Base-by-base conservation (phyloP, 2,113 vertebrate species). In the Laticauda colubrina region DNA sequence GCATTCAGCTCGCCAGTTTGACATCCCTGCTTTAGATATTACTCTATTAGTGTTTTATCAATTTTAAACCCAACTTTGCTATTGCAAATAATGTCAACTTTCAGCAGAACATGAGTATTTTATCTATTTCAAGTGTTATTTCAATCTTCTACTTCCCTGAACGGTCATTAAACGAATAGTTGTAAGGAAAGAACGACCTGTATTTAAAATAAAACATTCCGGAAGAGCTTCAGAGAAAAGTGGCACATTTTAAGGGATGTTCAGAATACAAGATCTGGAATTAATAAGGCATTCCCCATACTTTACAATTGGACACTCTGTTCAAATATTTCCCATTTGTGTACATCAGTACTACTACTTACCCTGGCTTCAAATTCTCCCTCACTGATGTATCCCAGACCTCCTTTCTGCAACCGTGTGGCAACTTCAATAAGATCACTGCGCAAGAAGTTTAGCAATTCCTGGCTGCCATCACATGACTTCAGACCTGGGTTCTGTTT, bases 351-450 rank as follows among this genome's bases (percentile, higher is more conserved):
- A 24, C 53, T 1, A 2, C 12, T n/a, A 20, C 88, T 87, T 92
- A 99, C 99, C 98, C 97, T 97, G 21, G 98, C 98, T 97, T 99
- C 99, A 29, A 99, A 98, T 91, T 98, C 97, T 0, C 96, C 94
- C 95, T 99, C 98, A 14, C 98, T 98, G 93, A 99, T 95, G 93
- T 99, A 99, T 59, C 99, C 99, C 93, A 99, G 97, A 24, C 99
- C 99, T 56, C 99, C 99, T 91, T 99, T 99, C 89, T 99, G 98
- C 91, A 99, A 98, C 21, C 99, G 98, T 0, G 98, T 99, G 5
- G 99, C 98, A 2, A 99, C 98, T 95, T 99, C 99, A 92, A 99
- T 98, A n/a, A 99, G 98, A 96, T 99, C 99, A 75, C 98, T 99
- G 21, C 98, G 97, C 94, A 99, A 96, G 95, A 98, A 99, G 94